A percentile compares a stretch with the other conserved stretches of the same genome.
Conservation (phyloP, 2,888 invertebrate species). For the Coelinius sp. region DNA sequence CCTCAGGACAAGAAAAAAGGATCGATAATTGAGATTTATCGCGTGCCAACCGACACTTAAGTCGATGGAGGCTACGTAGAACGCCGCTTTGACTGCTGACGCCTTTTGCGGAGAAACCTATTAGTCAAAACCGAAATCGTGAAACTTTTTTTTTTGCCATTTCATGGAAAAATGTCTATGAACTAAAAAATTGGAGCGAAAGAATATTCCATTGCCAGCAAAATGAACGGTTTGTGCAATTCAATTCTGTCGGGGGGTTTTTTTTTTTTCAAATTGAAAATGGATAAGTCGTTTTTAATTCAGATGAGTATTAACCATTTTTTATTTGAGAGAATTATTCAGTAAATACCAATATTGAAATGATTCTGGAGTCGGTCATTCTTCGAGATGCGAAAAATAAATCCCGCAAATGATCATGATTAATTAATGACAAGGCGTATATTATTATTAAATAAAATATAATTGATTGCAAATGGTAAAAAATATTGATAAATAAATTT, state of each 20-base stretch:
- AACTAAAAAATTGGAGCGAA: not conserved
- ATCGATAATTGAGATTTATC: conserved; percentile 61
- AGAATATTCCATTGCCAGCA: not conserved
- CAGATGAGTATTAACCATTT: too few species aligned
- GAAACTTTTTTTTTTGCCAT: conserved; percentile 20
- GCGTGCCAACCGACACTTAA: conserved; percentile 46
- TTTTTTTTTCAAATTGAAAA: not conserved
- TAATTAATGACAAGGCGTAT: conserved; percentile 8
- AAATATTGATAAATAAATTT: conserved; percentile 28
- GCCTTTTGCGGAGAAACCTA: conserved; percentile 26
- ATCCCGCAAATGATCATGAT: not conserved
- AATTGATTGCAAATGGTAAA: not conserved
- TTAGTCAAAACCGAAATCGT: conserved; percentile 31
- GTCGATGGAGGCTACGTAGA: conserved; percentile 31
- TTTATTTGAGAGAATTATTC: too few species aligned
- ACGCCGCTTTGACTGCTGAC: conserved; percentile 4
- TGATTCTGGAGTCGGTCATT: not conserved
- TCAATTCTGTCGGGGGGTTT: too few species aligned
- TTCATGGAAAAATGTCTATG: conserved; percentile 11
- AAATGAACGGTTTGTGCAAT: too few species aligned
- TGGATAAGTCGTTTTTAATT: too few species aligned
- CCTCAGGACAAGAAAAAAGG: conserved; percentile 45
- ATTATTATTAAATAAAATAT: not conserved
- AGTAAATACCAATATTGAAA: too few species aligned
- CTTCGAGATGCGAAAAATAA: not conserved